These are phyloP conservation scores for Nycticebus coucang DNA, from an alignment of 2,113 vertebrate genomes.

Conservation along the genomic window DNA sequence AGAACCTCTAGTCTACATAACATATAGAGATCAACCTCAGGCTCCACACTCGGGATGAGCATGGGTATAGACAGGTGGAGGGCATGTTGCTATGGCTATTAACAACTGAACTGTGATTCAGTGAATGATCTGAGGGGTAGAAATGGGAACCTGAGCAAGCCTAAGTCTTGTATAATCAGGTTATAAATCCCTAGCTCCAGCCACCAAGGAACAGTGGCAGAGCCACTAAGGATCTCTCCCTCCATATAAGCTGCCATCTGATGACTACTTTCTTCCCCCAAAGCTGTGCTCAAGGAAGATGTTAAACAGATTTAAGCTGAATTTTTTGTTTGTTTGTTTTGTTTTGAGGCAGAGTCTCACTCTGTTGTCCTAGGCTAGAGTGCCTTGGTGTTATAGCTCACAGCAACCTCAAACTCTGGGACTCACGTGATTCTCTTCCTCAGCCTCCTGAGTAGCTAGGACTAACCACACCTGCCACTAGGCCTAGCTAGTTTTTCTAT, in stretches of 20 bases:
- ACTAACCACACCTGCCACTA: too few species aligned
- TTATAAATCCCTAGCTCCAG: background rate
- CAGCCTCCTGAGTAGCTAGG: too few species aligned
- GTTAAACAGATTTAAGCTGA: background rate
- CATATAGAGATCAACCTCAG: background rate
- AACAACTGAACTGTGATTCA: background rate
- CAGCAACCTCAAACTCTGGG: too few species aligned
- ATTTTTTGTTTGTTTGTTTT: too few species aligned
- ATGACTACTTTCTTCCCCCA: background rate
- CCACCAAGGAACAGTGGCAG: background rate
- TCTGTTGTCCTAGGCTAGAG: too few species aligned
- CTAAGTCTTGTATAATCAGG: background rate
- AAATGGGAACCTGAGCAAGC: background rate
- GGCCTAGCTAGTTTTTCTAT: too few species aligned
- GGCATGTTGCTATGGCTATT: background rate
- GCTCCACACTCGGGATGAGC: background rate
- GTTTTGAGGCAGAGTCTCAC: too few species aligned
- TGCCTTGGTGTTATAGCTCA: too few species aligned
- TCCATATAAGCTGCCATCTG: background rate
- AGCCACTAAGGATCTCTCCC: background rate
- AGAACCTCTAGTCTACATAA: background rate
- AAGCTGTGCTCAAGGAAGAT: background rate
- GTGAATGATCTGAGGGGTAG: background rate
- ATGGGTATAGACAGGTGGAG: accelerated
- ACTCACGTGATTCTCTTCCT: too few species aligned